Evolutionary conservation across 2,113 vertebrate genomes (phyloP), one percentile per base, ranked within the genome.

Genomic region (Poeciliopsis turrubarensis): DNA sequence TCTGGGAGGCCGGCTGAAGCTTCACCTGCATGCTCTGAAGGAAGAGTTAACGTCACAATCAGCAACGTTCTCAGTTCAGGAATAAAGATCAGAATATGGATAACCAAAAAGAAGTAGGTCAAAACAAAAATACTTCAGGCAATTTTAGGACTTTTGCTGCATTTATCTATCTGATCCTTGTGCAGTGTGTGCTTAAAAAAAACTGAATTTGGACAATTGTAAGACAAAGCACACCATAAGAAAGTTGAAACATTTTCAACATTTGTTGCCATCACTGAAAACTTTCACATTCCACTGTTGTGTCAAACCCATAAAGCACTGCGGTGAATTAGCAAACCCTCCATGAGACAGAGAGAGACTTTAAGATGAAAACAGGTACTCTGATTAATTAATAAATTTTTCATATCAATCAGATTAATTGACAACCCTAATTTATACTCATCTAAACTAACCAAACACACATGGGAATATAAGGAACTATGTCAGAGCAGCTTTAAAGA

Each of bases 11-110:
- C 0, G 96, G 94, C 81, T 97, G 96, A 30, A 97, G 85, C 67
- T 95, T 97, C 78, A 97, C 92, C 26, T 80, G 87, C 96, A 97
- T 96, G 0, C 70, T 92, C 96, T 97, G 84, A 13, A 75, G 63
- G 9, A 11, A 44, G 37, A 78, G 17, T 7, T 2, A 51, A 32
- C 70, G 0, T 3, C 3, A 80, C 2, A 57, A 15, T 70, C 13
- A 69, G 57, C 22, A 17, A 10, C 0, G 37, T 68, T 34, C 0
- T 72, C 39, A 41, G 26, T 2, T 19, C 29, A 7, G 9, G 12
- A 9, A 19, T 1, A 14, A 47, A 47, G 3, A 47, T 5, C 19
- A 47, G 44, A 47, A 47, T 47, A 57, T 57, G 51, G 7, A n/a
- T n/a, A 25, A 2, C 47, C 15, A 19, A 54, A 54, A 54, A 37